Percentiles rank a stretch among this genome's conserved stretches.
phyloP scores from a whole-genome alignment of 1,140 invertebrate species.

The Sycophila sp. region DNA sequence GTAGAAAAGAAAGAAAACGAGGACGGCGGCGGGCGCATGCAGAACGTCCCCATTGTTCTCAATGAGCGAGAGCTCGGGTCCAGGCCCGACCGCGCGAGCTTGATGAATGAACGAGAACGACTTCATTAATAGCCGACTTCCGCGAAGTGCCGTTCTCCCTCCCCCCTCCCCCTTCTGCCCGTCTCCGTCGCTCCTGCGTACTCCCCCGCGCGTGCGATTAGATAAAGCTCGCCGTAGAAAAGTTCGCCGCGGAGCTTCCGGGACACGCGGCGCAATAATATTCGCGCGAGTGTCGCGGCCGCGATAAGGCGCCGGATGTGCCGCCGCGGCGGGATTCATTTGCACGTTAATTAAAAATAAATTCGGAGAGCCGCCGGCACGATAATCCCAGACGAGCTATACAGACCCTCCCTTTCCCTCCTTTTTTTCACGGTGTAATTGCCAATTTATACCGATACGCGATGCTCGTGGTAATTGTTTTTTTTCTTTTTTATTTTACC shows the following conservation, averaged over 20 bases:
- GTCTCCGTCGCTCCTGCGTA: no score
- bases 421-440: neutral
- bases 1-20: no score
- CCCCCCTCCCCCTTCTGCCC: no score
- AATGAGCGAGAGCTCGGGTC: neutral
- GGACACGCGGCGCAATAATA: neutral
- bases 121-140: constrained; percentile 37
- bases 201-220: constrained; percentile 26
- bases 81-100: neutral
- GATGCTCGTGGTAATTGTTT: neutral
- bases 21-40: neutral
- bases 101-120: constrained; percentile 14
- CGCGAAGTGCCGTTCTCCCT: no score
- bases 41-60: constrained; percentile 3
- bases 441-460: neutral
- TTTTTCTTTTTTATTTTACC: neutral
- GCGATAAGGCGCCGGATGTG: constrained; percentile 29
- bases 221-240: constrained; percentile 7
- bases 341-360: constrained; percentile 55
- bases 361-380: constrained; percentile 29
- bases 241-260: constrained; percentile 10
- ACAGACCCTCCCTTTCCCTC: neutral
- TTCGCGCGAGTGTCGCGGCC: constrained; percentile 4
- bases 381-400: constrained; percentile 14
- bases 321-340: constrained; percentile 42